Conservation (phyloP, 1,140 invertebrate species). For the Caenorhabditis remanei region DNA sequence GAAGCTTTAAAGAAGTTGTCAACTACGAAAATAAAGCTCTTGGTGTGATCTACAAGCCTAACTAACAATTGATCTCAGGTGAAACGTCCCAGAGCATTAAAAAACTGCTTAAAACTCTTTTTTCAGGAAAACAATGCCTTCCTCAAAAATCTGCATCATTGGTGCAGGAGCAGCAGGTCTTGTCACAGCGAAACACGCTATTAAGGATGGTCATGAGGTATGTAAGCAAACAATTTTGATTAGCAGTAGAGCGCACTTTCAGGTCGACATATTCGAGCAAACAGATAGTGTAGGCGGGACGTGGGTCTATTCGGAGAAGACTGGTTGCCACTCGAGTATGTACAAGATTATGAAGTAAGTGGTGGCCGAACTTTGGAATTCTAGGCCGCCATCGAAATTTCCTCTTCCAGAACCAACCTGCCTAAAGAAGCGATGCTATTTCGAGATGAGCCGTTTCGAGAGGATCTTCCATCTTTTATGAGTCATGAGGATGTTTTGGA, state of each 20-base stretch:
- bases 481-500: slow-evolving; percentile 81
- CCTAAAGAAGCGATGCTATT: slow-evolving; percentile 92
- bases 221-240: no score
- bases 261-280: slow-evolving; percentile 84
- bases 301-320: slow-evolving; percentile 86
- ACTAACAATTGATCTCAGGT: no score
- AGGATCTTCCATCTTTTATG: slow-evolving; percentile 82
- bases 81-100: no score
- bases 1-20: no score
- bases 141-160: slow-evolving; percentile 80
- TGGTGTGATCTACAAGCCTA: no score
- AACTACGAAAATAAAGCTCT: no score
- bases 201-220: slow-evolving; percentile 67
- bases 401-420: slow-evolving; percentile 84
- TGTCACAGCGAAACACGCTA: slow-evolving; percentile 82
- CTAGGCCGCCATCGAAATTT: no score
- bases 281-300: slow-evolving; percentile 85
- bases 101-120: background rate
- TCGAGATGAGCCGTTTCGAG: slow-evolving; percentile 59
- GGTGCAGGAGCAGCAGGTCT: slow-evolving; percentile 86
- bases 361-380: no score
- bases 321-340: slow-evolving; percentile 86
- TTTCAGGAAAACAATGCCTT: background rate
- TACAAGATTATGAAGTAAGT: slow-evolving; percentile 83
- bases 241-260: slow-evolving; percentile 71